phyloP scores from a whole-genome alignment of 2,797 vertebrate genomes.

The Xiphorhynchus erythropygius region DNA sequence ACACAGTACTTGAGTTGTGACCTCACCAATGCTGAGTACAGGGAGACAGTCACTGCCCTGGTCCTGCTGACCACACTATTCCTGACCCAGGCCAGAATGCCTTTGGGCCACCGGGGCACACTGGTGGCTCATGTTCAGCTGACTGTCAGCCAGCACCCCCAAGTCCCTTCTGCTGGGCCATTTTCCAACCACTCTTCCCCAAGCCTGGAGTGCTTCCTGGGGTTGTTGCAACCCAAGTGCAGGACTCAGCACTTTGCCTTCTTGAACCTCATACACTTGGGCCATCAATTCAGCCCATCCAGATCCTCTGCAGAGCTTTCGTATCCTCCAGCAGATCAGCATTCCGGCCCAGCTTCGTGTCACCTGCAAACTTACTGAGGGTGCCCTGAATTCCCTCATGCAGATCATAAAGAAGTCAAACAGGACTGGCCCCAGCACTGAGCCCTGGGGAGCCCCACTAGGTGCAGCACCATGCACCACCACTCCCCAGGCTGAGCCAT shows the following conservation, averaged over 20 bases:
- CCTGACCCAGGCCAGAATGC: neutral
- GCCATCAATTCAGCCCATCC: neutral
- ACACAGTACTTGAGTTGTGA: neutral
- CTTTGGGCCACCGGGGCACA: neutral
- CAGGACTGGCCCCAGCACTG: neutral
- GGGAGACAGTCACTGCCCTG: neutral
- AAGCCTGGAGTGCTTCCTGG: neutral
- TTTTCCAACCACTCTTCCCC: neutral
- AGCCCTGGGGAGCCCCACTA: neutral
- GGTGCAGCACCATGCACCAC: neutral
- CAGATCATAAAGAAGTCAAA: neutral
- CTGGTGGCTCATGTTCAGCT: accelerated
- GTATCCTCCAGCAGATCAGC: neutral
- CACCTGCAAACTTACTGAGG: neutral
- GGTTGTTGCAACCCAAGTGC: neutral
- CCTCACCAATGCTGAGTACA: neutral
- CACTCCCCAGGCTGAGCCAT: neutral
- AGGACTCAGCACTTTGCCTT: neutral
- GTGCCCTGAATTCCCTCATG: neutral
- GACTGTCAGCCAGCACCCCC: neutral
- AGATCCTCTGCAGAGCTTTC: neutral
- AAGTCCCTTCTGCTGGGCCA: neutral
- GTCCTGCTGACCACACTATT: neutral
- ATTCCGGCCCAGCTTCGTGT: neutral
- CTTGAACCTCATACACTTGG: neutral